Base-by-base conservation (phyloP, 2,888 invertebrate species). In the Pachliopta kotzebuea region DNA sequence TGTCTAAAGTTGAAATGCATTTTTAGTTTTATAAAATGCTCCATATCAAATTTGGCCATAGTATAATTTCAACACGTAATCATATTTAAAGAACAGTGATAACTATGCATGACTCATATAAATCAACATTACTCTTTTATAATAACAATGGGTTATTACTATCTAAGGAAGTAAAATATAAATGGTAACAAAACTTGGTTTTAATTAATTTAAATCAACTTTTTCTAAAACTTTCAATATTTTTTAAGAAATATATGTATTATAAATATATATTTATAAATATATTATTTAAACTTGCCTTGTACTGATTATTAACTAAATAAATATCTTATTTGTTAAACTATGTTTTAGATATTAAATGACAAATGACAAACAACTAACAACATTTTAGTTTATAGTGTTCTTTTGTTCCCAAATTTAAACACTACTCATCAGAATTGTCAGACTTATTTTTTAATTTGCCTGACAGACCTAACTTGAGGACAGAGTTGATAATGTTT, bases 401-500 rank as follows among this genome's bases (percentile, higher is more conserved):
- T 1, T 8, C 6, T 45, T 45, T 45, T 45, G n/a, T 18, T n/a
- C 18, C n/a, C 45, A 45, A 52, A 20, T 23, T 24, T 55, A 14
- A 53, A 21, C 21, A 72, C 70, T 72, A 76, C 67, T 69, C 63
- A 61, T 88, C 86, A 59, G 71, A 66, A 71, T 91, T 83, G 78
- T 89, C 90, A 37, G 87, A 87, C 81, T 90, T 91, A 14, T 84
- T 89, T 75, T 85, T 87, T 31, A 91, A 74, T 76, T 85, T 83
- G 11, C 84, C 84, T 18, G 91, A 79, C 73, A 91, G 91, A 50
- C 91, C 91, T 24, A 91, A 71, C 91, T 91, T 91, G 4, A 91
- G 81, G 4, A 89, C 90, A 63, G 91, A 90, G 66, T 91, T 90
- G n/a, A 91, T 90, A 74, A 91, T 78, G 72, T 91, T 91, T 72